These are phyloP conservation scores for Abrostola tripartita DNA, from an alignment of 2,888 invertebrate species.

Conservation along the genomic window DNA sequence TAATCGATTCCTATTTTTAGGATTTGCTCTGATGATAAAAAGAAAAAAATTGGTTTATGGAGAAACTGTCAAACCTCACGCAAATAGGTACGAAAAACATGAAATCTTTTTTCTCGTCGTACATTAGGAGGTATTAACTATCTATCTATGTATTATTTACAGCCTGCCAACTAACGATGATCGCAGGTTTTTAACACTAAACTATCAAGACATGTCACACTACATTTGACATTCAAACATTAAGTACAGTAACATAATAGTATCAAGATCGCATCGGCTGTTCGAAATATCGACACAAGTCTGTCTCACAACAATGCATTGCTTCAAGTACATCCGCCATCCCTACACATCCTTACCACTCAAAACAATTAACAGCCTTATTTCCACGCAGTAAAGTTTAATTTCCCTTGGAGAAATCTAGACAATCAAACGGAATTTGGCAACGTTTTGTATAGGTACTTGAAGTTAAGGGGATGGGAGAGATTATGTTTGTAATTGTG, in stretches of 20 bases:
- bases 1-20: neutral
- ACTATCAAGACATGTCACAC: constrained; percentile 6
- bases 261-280: constrained; percentile 59
- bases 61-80: neutral
- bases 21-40: neutral
- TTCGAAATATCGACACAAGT: constrained; percentile 81
- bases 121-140: neutral
- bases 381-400: constrained; percentile 42
- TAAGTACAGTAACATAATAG: constrained; percentile 41
- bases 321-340: constrained; percentile 73
- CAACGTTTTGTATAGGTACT: constrained; percentile 76
- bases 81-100: neutral
- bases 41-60: neutral
- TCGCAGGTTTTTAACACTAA: constrained; percentile 16
- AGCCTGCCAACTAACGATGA: constrained; percentile 16
- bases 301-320: constrained; percentile 74
- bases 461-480: constrained; percentile 77
- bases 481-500: constrained; percentile 83
- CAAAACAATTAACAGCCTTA: constrained; percentile 47
- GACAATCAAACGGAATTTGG: constrained; percentile 45
- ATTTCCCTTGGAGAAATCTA: constrained; percentile 43
- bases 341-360: constrained; percentile 49
- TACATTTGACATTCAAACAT: constrained; percentile 33
- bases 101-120: neutral
- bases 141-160: constrained; percentile 16